Conservation (phyloP, 2,113 vertebrate genomes). For the Galemys pyrenaicus region DNA sequence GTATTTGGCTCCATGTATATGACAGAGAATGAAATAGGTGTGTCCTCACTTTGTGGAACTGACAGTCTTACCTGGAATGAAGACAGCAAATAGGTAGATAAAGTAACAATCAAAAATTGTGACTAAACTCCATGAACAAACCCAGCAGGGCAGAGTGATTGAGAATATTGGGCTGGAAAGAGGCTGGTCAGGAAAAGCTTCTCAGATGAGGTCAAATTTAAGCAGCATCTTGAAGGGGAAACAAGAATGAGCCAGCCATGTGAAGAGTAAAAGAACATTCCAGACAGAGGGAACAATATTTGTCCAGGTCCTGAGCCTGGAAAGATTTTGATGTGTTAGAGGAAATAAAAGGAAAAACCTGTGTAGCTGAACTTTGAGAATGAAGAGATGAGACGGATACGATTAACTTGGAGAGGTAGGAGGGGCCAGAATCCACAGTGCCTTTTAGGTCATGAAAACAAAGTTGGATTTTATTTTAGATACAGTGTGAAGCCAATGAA, state of each 20-base stretch:
- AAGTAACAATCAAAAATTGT: neutral
- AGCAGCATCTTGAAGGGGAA: neutral
- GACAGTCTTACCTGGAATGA: neutral
- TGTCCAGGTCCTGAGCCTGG: neutral
- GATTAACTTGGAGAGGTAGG: neutral
- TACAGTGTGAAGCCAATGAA: neutral
- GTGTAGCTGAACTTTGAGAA: neutral
- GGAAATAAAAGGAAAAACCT: neutral
- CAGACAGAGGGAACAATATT: neutral
- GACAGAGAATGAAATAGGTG: neutral
- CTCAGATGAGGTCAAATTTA: neutral
- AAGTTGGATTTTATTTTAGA: conserved; percentile 35
- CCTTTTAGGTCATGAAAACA: neutral
- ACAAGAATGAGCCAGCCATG: neutral
- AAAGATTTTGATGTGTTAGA: neutral
- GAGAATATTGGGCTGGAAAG: neutral
- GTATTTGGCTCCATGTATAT: fast-evolving
- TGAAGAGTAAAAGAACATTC: neutral
- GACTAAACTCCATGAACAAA: neutral
- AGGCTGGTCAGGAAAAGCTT: neutral
- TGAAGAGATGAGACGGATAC: neutral
- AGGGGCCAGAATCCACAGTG: neutral
- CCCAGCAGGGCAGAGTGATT: neutral
- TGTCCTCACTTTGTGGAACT: neutral
- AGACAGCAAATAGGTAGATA: neutral